Evolutionary conservation across 2,113 vertebrate genomes (phyloP), one percentile per base, ranked within the genome.

Genomic region (Sinocyclocheilus rhinocerous): DNA sequence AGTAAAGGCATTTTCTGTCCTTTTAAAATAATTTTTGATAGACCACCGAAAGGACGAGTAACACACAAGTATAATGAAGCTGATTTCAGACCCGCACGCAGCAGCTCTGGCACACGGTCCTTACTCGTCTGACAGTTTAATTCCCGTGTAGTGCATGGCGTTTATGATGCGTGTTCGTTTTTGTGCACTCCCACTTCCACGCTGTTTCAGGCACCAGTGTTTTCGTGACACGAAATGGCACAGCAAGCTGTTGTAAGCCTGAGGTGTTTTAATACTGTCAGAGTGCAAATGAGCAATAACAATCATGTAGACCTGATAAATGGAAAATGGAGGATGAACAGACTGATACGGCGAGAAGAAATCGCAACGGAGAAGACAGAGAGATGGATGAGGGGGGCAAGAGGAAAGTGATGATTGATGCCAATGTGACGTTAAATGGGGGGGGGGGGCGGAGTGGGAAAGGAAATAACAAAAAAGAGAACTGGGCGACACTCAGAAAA

Each of bases 1-100:
- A 87, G 86, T 76, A 85, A 86, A 84, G 86, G 88, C 88, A 89
- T 87, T 87, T 89, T 89, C 86, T 87, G 79, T 65, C 88, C 80
- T 87, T 85, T 87, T 80, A 72, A 87, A 89, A 89, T 83, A 39
- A 86, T 85, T 87, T 79, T 45, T 85, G 88, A 87, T 87, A 85
- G 88, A 87, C 86, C 83, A 85, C 79, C 57, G 12, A 85, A 83
- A 84, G 75, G 81, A 76, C 42, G 83, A 63, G 75, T 81, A 83
- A 73, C 84, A 36, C 65, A 55, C 65, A 29, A 70, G 69, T 87
- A 87, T 89, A 85, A 87, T 86, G 69, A 85, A 87, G 84, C 84
- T 61, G 82, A 89, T 84, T 89, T 85, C 76, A 33, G 82, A 59
- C 75, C 77, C 69, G 65, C 78, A 55, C 65, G 16, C 79, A 79